These are phyloP conservation scores for Axis porcinus DNA, from an alignment of 2,113 vertebrate genomes.

Conservation along the genomic window DNA sequence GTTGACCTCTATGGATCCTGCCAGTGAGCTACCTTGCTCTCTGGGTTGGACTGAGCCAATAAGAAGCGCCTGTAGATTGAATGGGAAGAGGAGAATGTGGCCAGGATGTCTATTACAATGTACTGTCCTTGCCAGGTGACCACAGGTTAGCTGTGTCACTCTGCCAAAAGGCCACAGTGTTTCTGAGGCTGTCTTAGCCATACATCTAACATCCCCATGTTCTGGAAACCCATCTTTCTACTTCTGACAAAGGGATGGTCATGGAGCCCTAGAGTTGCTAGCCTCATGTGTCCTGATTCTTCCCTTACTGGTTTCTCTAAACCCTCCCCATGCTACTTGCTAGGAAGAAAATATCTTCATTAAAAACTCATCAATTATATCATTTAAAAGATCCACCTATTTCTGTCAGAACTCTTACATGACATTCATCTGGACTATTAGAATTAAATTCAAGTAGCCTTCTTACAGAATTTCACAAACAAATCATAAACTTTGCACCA, in stretches of 20 bases:
- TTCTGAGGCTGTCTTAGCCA: background rate
- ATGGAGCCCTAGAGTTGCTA: background rate
- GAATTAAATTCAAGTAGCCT: background rate
- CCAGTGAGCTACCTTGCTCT: background rate
- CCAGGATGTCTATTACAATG: fast-evolving
- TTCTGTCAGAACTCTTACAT: background rate
- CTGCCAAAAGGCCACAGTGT: background rate
- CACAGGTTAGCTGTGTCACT: background rate
- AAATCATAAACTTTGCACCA: background rate
- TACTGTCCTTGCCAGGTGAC: background rate
- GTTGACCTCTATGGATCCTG: background rate
- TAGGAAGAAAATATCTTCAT: background rate
- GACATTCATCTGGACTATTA: background rate
- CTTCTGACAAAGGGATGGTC: background rate
- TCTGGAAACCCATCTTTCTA: background rate
- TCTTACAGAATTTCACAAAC: background rate
- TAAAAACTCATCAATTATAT: background rate
- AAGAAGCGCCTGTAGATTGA: background rate
- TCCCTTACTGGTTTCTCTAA: background rate
- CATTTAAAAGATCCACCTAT: background rate
- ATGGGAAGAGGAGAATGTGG: background rate
- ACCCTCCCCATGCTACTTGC: background rate
- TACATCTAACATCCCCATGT: background rate
- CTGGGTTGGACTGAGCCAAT: background rate
- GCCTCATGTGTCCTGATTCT: fast-evolving